phyloP scores from a whole-genome alignment of 2,888 invertebrate genomes.

The Polymixis flavicincta region DNA sequence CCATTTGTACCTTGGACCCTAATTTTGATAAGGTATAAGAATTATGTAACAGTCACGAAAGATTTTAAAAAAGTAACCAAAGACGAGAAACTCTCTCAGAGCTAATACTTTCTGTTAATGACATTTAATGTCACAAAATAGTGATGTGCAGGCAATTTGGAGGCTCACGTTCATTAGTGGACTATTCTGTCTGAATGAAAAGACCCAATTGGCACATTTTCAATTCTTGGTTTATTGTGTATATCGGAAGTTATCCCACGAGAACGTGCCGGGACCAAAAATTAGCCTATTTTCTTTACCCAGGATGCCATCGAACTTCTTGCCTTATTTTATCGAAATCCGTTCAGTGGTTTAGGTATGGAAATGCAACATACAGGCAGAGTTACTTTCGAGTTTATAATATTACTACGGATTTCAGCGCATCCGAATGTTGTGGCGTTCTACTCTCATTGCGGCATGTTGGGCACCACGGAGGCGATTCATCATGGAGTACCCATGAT shows the following conservation, averaged over 20 bases:
- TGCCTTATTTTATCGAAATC: too few relatives aligned
- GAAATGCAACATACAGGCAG: too few relatives aligned
- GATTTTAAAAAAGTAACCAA: background rate
- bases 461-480: slow-evolving; percentile 90
- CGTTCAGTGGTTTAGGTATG: too few relatives aligned
- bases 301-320: too few relatives aligned
- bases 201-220: background rate
- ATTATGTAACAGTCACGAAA: background rate
- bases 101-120: background rate
- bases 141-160: background rate
- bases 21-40: background rate
- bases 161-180: background rate
- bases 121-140: background rate
- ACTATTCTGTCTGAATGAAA: background rate
- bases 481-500: slow-evolving; percentile 90
- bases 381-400: too few relatives aligned
- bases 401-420: slow-evolving; percentile 59
- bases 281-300: too few relatives aligned
- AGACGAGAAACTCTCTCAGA: background rate
- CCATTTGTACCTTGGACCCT: background rate
- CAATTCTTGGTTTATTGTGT: background rate
- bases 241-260: too few relatives aligned
- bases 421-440: slow-evolving; percentile 84
- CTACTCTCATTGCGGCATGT: slow-evolving; percentile 90
- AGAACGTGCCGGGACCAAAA: too few relatives aligned